Evolutionary conservation across 2,113 vertebrate species (phyloP).

Genomic region (Serinus canaria): DNA sequence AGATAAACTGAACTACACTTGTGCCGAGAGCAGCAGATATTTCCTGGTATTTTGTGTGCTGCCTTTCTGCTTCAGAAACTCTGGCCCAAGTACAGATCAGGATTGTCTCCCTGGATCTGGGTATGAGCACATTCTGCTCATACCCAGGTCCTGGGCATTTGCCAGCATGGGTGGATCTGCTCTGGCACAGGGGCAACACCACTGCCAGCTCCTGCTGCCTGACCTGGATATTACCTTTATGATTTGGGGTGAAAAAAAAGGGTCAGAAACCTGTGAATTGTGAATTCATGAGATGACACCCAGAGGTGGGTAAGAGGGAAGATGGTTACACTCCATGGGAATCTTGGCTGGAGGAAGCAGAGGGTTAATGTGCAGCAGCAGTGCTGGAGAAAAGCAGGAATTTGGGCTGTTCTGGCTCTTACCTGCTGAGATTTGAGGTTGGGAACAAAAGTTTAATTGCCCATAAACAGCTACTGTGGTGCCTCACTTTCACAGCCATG

Average conservation of each 20-base stretch:
- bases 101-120: neutral
- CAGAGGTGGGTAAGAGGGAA: neutral
- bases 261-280: neutral
- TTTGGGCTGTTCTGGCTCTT: neutral
- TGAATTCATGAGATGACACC: neutral
- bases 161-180: neutral
- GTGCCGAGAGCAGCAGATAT: neutral
- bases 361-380: neutral
- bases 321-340: rapidly evolving
- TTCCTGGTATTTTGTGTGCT: neutral
- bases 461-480: neutral
- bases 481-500: neutral
- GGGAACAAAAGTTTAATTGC: conserved; percentile 10
- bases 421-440: neutral
- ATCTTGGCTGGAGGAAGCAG: neutral
- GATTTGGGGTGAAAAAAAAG: rapidly evolving
- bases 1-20: neutral
- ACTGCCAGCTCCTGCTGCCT: neutral
- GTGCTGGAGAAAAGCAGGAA: neutral
- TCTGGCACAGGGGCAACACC: neutral
- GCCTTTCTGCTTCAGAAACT: neutral
- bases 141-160: rapidly evolving
- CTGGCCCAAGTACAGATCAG: neutral
- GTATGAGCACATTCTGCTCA: neutral
- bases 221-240: neutral